Evolutionary conservation across 2,797 vertebrate species (phyloP).

Genomic region (Petrocephalus schoutedeni): DNA sequence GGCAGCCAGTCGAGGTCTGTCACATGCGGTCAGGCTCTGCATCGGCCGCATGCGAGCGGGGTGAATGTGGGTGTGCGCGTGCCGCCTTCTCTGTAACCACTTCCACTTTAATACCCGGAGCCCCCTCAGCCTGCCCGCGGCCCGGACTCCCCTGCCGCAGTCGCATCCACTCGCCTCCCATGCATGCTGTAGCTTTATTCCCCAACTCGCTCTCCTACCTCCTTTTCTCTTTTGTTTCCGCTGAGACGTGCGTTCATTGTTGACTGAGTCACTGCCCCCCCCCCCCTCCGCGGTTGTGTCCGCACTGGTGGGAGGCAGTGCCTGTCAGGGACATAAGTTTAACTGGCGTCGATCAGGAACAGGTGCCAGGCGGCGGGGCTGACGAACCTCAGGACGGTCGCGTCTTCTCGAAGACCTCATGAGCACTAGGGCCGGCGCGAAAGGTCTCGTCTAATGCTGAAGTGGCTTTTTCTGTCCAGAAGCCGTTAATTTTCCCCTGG

Average conservation of each 20-base stretch:
- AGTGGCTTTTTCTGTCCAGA: neutral
- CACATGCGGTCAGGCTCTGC: neutral
- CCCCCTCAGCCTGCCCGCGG: neutral
- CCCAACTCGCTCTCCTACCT: neutral
- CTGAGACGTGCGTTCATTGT: constrained; percentile 41
- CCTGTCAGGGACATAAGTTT: constrained; percentile 44
- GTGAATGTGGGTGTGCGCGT: constrained; percentile 26
- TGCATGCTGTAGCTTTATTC: constrained; percentile 9
- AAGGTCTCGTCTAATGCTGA: constrained; percentile 29
- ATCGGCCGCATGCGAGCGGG: constrained; percentile 18
- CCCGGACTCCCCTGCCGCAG: neutral
- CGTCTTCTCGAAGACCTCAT: neutral
- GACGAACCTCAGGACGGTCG: neutral
- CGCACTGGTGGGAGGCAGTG: constrained; percentile 44
- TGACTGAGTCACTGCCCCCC: constrained; percentile 44
- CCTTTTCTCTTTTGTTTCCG: constrained; percentile 12
- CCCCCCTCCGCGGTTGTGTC: constrained; percentile 29
- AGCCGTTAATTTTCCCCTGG: neutral
- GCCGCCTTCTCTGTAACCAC: constrained; percentile 33
- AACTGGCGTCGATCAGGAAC: constrained; percentile 39
- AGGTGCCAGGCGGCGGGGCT: constrained; percentile 11
- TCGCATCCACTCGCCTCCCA: neutral
- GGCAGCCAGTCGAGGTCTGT: constrained; percentile 26
- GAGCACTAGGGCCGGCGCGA: neutral
- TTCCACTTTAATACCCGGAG: neutral